Base-by-base conservation (phyloP, 2,888 invertebrate genomes). In the Eulithis testata region DNA sequence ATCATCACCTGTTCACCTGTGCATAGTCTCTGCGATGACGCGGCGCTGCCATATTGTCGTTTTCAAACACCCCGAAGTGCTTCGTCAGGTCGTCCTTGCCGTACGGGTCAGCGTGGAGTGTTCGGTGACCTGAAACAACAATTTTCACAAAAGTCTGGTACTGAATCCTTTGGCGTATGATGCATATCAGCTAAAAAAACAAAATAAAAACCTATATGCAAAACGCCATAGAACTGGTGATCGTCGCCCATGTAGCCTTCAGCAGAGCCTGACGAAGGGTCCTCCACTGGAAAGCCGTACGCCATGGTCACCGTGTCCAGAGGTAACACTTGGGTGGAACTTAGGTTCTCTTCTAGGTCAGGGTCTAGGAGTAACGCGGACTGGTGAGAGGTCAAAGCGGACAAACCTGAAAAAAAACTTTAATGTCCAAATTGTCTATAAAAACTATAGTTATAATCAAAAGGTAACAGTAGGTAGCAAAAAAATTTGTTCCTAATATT, bases 1-100 rank as follows among this genome's bases (percentile, higher is more conserved):
- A 81, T 77, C 79, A 77, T 90, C 89, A 91, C 90, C 90, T 90
- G 88, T 83, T 91, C 90, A 91, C 91, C 90, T 91, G 90, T 74
- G 80, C 75, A 81, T 85, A 76, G 69, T 87, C 82, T 68, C 90
- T 86, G 11, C 90, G 84, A 4, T 72, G 72, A n/a, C 87, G 82
- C n/a, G 80, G 77, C 0, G 79, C 81, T 0, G 78, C 71, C 77
- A 87, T 73, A 62, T 80, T 72, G 71, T 88, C 89, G 55, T 87
- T 76, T 40, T 87, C 88, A 64, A 87, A 89, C 0, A 77, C 82
- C 0, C 89, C 90, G 64, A 87, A 88, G n/a, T 60, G 68, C 49
- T 80, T 83, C 4, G 54, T 68, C 0, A 69, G 79, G 59, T 87
- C 76, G 50, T 90, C 90, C 7, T 43, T 78, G 11, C 85, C 86